A percentile compares a stretch with the other conserved stretches of the same genome.
phyloP scores from a whole-genome alignment of 1,140 invertebrate genomes.

The Drosophila ohnishii region DNA sequence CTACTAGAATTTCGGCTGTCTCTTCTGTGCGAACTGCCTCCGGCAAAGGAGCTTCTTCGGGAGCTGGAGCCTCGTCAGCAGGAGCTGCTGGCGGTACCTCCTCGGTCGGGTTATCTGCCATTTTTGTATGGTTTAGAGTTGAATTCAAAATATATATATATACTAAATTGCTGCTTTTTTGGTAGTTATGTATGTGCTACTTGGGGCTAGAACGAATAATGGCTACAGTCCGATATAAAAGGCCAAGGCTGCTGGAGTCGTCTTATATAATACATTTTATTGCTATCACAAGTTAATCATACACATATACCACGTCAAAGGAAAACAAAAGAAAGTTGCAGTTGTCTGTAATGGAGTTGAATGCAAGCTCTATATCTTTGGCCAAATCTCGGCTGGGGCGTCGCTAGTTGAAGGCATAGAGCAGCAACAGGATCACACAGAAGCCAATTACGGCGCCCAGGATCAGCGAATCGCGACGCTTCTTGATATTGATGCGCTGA shows the following conservation, averaged over 20 bases:
- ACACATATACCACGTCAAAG: constrained; percentile 56
- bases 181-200: constrained; percentile 8
- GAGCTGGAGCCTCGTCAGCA: not conserved
- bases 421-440: constrained; percentile 93
- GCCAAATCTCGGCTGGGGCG: constrained; percentile 9
- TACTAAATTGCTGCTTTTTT: not conserved
- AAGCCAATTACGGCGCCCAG: constrained; percentile 91
- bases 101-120: constrained; percentile 19
- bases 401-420: constrained; percentile 89
- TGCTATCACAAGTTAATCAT: constrained; percentile 78
- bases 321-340: constrained; percentile 54
- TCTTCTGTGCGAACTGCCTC: not conserved
- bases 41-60: not conserved
- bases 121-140: not conserved
- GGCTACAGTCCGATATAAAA: not conserved
- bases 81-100: not conserved
- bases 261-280: constrained; percentile 67
- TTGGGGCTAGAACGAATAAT: constrained; percentile 4
- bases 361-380: constrained; percentile 60
- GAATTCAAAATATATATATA: constrained; percentile 1
- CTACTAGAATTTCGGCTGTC: not conserved
- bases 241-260: not conserved
- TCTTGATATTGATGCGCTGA: constrained; percentile 96
- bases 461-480: constrained; percentile 95
- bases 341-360: constrained; percentile 32